phyloP scores from a whole-genome alignment of 1,140 invertebrate genomes.

The silkworm (Bombyx mori) region ASM3026992v2 NC_085111.1:11983001-11983500 shows the following conservation, averaged over 20 bases:
- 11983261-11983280: neutral
- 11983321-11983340: conserved; percentile 75
- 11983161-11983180: conserved; percentile 66
- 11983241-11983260: neutral
- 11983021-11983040: conserved; percentile 62
- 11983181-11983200: conserved; percentile 54
- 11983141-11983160: conserved; percentile 69
- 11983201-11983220: conserved; percentile 58
- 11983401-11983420: conserved; percentile 54
- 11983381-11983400: conserved; percentile 62
- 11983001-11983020: conserved; percentile 72
- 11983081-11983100: conserved; percentile 72
- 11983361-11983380: conserved; percentile 70
- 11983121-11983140: conserved; percentile 56
- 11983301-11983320: conserved; percentile 71
- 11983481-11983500: conserved; percentile 68
- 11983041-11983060: conserved; percentile 70
- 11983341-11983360: conserved; percentile 74
- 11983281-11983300: too few relatives aligned
- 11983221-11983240: conserved; percentile 67
- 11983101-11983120: conserved; percentile 71
- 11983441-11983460: conserved; percentile 67
- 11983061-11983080: conserved; percentile 72
- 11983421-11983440: conserved; percentile 65
- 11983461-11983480: conserved; percentile 70